Conservation (phyloP, 1,140 invertebrate species). For the Drosophila jambulina region DNA sequence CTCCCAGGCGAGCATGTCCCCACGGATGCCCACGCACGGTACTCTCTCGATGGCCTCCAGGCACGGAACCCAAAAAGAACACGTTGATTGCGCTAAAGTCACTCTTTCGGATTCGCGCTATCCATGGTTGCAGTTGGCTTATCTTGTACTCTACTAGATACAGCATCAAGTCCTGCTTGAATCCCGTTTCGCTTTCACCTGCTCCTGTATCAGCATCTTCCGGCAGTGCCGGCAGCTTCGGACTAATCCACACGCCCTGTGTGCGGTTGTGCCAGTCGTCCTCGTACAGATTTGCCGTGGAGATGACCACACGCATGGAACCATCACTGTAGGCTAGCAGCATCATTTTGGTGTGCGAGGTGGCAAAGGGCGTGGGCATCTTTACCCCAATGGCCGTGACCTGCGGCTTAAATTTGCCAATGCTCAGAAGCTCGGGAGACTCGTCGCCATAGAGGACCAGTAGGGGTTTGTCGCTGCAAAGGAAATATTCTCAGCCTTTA, state of each 20-base stretch:
- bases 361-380: conserved; percentile 92
- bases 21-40: conserved; percentile 86
- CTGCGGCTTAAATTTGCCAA: conserved; percentile 87
- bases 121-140: conserved; percentile 90
- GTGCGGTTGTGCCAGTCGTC: conserved; percentile 97
- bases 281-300: conserved; percentile 96
- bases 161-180: conserved; percentile 93
- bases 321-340: conserved; percentile 93
- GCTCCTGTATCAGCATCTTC: conserved; percentile 86
- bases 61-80: conserved; percentile 93
- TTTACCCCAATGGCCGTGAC: conserved; percentile 89
- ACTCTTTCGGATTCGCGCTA: conserved; percentile 89
- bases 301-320: conserved; percentile 93
- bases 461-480: conserved; percentile 88
- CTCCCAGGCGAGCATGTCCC: conserved; percentile 90
- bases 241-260: conserved; percentile 97
- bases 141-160: conserved; percentile 93
- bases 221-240: conserved; percentile 89
- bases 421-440: conserved; percentile 86
- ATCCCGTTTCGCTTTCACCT: conserved; percentile 93
- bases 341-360: conserved; percentile 98
- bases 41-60: conserved; percentile 90
- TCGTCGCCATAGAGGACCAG: conserved; percentile 93
- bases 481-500: background rate
- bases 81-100: conserved; percentile 94